Evolutionary conservation across 2,888 invertebrate genomes (phyloP).

Genomic region (Spodoptera littoralis): DNA sequence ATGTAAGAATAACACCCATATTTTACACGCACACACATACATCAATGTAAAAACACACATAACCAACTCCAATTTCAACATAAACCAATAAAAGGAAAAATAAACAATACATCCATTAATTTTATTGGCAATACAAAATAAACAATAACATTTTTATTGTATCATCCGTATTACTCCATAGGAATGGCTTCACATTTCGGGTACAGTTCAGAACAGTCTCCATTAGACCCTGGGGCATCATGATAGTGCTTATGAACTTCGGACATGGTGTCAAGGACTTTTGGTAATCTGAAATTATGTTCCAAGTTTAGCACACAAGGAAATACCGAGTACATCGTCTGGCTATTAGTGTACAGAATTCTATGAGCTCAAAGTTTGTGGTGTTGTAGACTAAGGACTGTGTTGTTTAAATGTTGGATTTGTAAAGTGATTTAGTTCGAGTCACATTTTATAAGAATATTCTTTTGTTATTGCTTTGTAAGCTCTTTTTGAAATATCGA

Average conservation of each 20-base stretch:
- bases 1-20: too few relatives aligned
- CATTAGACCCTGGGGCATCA: constrained; percentile 72
- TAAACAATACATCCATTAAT: constrained; percentile 16
- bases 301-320: constrained; percentile 49
- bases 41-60: too few relatives aligned
- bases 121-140: constrained; percentile 42
- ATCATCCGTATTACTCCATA: constrained; percentile 10
- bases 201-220: constrained; percentile 68
- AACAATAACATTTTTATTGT: constrained; percentile 16
- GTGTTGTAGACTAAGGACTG: constrained; percentile 7
- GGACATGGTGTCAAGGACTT: constrained; percentile 69
- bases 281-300: constrained; percentile 82
- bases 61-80: too few relatives aligned
- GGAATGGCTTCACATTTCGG: constrained; percentile 63
- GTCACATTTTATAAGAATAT: too few relatives aligned
- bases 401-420: constrained; percentile 5
- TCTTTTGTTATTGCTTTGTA: too few relatives aligned
- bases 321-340: constrained; percentile 35
- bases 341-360: constrained; percentile 14
- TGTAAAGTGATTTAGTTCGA: not conserved
- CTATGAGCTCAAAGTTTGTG: constrained; percentile 13
- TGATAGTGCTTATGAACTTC: constrained; percentile 83
- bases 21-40: too few relatives aligned
- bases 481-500: too few relatives aligned
- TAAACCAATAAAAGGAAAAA: not conserved